Conservation (phyloP, 2,797 vertebrate genomes). For the Tympanoctomys barrerae region DNA sequence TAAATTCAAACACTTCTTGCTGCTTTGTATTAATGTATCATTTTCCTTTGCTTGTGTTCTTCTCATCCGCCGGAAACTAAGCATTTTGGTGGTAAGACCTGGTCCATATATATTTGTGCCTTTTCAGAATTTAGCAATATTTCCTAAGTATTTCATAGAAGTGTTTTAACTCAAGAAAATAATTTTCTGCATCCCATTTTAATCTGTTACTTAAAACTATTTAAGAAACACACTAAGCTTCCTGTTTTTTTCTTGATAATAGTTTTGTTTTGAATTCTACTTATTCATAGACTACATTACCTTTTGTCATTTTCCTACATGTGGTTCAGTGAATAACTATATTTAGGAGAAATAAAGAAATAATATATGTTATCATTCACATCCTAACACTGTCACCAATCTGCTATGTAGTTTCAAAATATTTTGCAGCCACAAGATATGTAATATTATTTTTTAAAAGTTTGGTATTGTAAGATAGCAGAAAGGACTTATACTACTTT, state of each 20-base stretch:
- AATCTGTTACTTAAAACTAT: neutral
- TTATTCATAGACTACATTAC: neutral
- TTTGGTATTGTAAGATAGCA: conserved; percentile 28
- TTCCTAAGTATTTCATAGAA: neutral
- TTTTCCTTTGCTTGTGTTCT: neutral
- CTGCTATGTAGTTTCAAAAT: conserved; percentile 39
- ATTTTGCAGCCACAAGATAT: conserved; percentile 29
- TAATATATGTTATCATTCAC: conserved; percentile 27
- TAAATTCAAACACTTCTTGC: neutral
- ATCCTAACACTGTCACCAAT: neutral
- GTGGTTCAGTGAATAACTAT: neutral
- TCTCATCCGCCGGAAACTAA: neutral
- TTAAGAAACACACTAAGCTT: neutral
- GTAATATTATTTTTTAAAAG: conserved; percentile 52
- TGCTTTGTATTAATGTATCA: neutral
- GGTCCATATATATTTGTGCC: neutral
- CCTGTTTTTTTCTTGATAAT: neutral
- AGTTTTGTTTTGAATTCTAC: neutral
- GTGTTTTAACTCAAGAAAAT: neutral
- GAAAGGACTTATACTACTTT: conserved; percentile 59
- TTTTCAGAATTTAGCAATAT: neutral
- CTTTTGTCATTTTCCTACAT: neutral
- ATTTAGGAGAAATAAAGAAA: neutral
- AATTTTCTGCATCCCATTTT: neutral
- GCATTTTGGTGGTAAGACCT: neutral